Evolutionary conservation across 2,888 invertebrate genomes (phyloP).

Genomic region (Rhopalosiphum nymphaeae): DNA sequence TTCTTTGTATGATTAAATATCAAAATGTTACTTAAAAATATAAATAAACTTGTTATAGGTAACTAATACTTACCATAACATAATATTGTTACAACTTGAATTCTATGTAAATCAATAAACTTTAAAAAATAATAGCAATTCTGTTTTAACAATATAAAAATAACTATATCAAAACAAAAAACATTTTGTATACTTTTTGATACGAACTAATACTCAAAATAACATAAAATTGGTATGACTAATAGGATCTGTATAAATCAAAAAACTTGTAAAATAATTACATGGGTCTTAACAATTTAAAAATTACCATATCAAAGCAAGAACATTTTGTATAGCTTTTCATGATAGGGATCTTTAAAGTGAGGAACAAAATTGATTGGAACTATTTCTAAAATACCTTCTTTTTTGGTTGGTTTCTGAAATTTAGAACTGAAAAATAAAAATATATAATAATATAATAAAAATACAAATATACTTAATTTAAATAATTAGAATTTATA

Average conservation of each 20-base stretch:
- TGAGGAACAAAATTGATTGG: slow-evolving; percentile 84
- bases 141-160: neutral
- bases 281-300: neutral
- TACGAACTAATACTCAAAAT: neutral
- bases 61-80: neutral
- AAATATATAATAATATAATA: neutral
- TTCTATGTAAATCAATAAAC: neutral
- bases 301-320: slow-evolving; percentile 75
- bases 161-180: neutral
- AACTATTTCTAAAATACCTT: slow-evolving; percentile 89
- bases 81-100: neutral
- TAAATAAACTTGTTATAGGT: neutral
- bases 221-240: neutral
- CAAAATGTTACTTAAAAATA: neutral
- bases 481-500: neutral
- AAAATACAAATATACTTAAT: neutral
- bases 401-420: slow-evolving; percentile 79
- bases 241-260: neutral
- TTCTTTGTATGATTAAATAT: neutral
- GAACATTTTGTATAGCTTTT: slow-evolving; percentile 85
- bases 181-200: neutral
- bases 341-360: slow-evolving; percentile 79
- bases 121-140: neutral
- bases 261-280: neutral
- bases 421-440: slow-evolving; percentile 79